A percentile compares a stretch with the other conserved stretches of the same genome.
Conservation (phyloP, 2,113 vertebrate genomes). For the Connochaetes taurinus region DNA sequence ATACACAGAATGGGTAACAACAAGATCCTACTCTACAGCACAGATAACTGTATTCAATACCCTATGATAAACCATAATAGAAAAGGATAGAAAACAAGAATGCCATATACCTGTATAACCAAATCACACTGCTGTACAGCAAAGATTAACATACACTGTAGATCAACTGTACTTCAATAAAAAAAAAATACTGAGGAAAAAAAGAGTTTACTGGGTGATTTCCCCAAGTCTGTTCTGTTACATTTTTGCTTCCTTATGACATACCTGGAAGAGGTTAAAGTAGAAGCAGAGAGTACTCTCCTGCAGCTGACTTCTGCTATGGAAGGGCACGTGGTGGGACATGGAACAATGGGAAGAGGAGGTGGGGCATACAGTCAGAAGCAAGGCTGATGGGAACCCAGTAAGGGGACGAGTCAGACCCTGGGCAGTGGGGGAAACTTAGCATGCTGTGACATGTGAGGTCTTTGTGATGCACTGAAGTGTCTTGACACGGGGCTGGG, state of each 20-base stretch:
- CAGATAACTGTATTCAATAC: background rate
- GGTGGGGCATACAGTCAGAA: background rate
- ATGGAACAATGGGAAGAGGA: background rate
- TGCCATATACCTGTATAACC: background rate
- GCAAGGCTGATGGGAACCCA: constrained; percentile 25
- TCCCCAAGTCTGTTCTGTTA: background rate
- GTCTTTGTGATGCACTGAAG: constrained; percentile 51
- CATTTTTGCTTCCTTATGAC: background rate
- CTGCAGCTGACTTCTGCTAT: background rate
- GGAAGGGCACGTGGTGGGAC: background rate
- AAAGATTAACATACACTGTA: background rate
- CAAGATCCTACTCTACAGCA: background rate
- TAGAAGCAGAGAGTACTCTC: background rate
- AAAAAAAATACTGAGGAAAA: background rate
- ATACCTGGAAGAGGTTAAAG: constrained; percentile 44
- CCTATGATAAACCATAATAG: background rate
- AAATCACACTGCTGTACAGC: background rate
- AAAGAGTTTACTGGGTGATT: background rate
- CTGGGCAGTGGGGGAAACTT: background rate
- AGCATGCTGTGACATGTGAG: constrained; percentile 44
- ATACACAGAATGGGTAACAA: background rate
- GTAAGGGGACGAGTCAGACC: background rate
- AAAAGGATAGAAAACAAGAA: background rate
- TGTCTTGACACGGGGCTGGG: background rate
- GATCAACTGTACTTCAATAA: background rate